Conservation (phyloP, 2,113 vertebrate genomes). For the Ceyx melanurus region DNA sequence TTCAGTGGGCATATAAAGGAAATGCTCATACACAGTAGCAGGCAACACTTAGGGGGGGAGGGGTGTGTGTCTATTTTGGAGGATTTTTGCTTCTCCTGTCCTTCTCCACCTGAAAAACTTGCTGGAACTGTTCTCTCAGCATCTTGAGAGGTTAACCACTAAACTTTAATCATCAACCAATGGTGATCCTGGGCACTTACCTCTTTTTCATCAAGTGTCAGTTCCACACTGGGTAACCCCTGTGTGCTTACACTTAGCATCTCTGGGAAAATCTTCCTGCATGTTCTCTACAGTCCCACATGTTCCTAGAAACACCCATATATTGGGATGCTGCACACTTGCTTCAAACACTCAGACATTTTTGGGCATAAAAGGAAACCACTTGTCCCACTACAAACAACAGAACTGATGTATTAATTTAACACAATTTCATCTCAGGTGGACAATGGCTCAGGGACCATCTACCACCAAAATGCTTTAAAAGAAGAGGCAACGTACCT, state of each 20-base stretch:
- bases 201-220: neutral
- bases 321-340: fast-evolving
- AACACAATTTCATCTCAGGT: neutral
- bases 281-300: fast-evolving
- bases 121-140: neutral
- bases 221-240: neutral
- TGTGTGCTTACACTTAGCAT: neutral
- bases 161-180: neutral
- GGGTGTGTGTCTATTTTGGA: neutral
- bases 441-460: fast-evolving
- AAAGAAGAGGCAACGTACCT: conserved; percentile 74
- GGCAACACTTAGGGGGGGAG: fast-evolving
- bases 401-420: neutral
- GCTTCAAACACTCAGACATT: neutral
- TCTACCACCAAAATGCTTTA: neutral
- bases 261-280: neutral
- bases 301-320: neutral
- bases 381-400: no score
- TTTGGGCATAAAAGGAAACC: neutral
- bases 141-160: neutral
- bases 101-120: neutral
- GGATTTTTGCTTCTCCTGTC: neutral
- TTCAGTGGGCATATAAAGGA: neutral
- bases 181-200: neutral
- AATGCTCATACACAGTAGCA: neutral